Base-by-base conservation (phyloP, 1,140 invertebrate genomes). In the Lutraria rhynchaena region DNA sequence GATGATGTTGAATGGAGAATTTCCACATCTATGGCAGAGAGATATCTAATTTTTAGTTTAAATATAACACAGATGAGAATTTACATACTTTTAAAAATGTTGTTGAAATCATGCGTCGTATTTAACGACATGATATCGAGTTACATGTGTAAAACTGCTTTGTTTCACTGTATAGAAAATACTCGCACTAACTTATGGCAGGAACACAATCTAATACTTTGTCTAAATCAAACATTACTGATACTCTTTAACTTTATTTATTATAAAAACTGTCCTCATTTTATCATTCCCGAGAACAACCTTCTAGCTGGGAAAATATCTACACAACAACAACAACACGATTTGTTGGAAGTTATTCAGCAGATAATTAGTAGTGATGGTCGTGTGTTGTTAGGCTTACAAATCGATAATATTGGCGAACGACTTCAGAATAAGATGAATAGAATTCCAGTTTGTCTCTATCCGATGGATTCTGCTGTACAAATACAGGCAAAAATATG, bases 71-170 rank as follows among this genome's bases (percentile, higher is more conserved):
- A 63, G 24, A n/a, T 63, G 35, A 63, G 35, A 44, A 22, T 15
- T 44, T 63, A 44, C 60, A n/a, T 63, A 0, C 17, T 63, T 1
- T 41, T 63, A 35, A 63, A 63, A 41, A 19, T 63, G n/a, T 41
- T 63, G 35, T n/a, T 63, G 15, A 63, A 63, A 41, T 4, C 9
- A 41, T 63, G 24, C 35, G n/a, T 37, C 3, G 37, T 37, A 24
- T 17, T 11, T 63, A 5, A 63, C 4, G n/a, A 44, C 9, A 3
- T 37, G 11, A 44, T 63, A 22, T 63, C 60, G 22, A 63, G 60
- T 63, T 63, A 35, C n/a, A 44, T 63, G 35, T 63, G 60, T 63
- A 63, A 63, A 63, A 63, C 60, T 22, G 35, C 44, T 41, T 33
- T 63, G 3, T 63, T 63, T 7, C 60, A 63, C n/a, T 63, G 60